Base-by-base conservation (phyloP, 2,113 vertebrate species). In the Philantomba maxwellii region DNA sequence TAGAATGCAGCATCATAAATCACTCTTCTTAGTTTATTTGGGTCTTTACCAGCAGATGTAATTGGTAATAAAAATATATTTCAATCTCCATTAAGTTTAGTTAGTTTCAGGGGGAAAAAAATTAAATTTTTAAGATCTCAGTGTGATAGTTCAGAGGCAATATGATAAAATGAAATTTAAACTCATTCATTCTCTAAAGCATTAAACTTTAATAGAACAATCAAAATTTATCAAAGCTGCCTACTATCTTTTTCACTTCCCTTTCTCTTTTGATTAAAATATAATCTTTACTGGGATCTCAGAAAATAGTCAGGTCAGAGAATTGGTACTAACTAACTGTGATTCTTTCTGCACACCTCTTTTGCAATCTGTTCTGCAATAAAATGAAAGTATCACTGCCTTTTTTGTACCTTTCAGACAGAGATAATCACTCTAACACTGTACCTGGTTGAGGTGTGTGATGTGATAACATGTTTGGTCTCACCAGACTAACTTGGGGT, bases 141-240 rank as follows among this genome's bases (percentile, higher is more conserved):
- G 2, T 47, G 77, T 88, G n/a, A 90, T 33, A 88, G 16, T 14
- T 94, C 26, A 84, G 17, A 96, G 70, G 30, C 13, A 77, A 81
- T 39, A 73, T 45, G 10, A 93, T 64, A 92, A 96, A 96, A 47
- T 91, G 23, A 96, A 96, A 73, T 57, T 95, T 45, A 90, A 83
- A 51, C 7, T 82, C n/a, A 91, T 90, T 92, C 9, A 87, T 21
- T 60, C 39, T 94, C 64, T 91, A 30, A 94, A 51, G 17, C 25
- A 60, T 60, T n/a, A 95, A 66, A 55, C 87, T 43, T 57, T 64
- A 66, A 64, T 53, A 66, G 36, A 81, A 7, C 5, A 62, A 78
- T 30, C 14, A 91, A 89, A 97, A 60, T 51, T 57, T 89, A 77
- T 55, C 47, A 87, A 89, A 28, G 33, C 21, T 60, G 4, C 70